These are phyloP conservation scores for Serranus cabrilla DNA, from an alignment of 2,797 vertebrate species.

Conservation along the genomic window DNA sequence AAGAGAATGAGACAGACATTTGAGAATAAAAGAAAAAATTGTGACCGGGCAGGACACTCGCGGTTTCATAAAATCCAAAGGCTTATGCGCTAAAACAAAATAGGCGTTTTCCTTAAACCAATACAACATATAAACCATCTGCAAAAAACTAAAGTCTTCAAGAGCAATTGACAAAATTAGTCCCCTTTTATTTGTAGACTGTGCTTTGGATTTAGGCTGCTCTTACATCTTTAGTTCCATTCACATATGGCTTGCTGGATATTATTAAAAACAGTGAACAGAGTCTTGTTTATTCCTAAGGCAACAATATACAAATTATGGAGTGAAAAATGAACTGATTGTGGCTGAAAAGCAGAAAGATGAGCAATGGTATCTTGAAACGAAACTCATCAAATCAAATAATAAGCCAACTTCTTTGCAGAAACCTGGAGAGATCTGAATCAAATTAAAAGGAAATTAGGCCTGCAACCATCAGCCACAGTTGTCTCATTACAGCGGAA, in stretches of 20 bases:
- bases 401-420: slow-evolving; percentile 79
- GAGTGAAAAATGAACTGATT: slow-evolving; percentile 71
- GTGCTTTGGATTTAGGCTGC: slow-evolving; percentile 81
- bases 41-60: slow-evolving; percentile 35
- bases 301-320: slow-evolving; percentile 82
- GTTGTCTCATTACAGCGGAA: slow-evolving; percentile 80
- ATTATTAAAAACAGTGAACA: slow-evolving; percentile 75
- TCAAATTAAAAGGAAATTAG: slow-evolving; percentile 85
- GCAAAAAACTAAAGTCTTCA: slow-evolving; percentile 67
- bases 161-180: slow-evolving; percentile 73
- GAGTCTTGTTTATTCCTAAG: slow-evolving; percentile 84
- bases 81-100: slow-evolving; percentile 40
- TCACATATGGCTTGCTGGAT: slow-evolving; percentile 84
- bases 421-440: slow-evolving; percentile 81
- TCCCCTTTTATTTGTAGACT: slow-evolving; percentile 74
- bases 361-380: slow-evolving; percentile 76
- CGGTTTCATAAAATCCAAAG: slow-evolving; percentile 52
- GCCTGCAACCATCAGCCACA: slow-evolving; percentile 78
- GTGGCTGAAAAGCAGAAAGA: slow-evolving; percentile 76
- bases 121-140: slow-evolving; percentile 67
- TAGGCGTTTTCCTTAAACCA: slow-evolving; percentile 50
- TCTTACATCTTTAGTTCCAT: slow-evolving; percentile 71
- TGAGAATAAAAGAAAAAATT: slow-evolving; percentile 33
- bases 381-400: slow-evolving; percentile 81
- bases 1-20: slow-evolving; percentile 17